A percentile compares a stretch with the other conserved stretches of the same genome.
Conservation (phyloP, 2,888 invertebrate species). For the Netelia fuscicornis region DNA sequence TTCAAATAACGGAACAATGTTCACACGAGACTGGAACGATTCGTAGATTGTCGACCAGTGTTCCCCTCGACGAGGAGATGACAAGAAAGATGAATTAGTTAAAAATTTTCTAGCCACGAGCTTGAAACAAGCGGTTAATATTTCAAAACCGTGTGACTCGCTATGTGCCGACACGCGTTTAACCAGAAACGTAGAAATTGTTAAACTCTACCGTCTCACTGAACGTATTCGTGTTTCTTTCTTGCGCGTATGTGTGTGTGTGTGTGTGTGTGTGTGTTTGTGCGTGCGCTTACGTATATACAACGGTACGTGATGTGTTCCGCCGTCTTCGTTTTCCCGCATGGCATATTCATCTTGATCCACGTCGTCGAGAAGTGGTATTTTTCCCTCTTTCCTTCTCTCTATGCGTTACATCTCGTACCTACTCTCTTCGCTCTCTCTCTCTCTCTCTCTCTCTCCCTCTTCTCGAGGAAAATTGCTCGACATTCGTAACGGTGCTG, state of each 20-base stretch:
- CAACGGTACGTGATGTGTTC: constrained; percentile 28
- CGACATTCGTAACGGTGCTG: constrained; percentile 64
- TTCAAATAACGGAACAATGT: too few relatives aligned
- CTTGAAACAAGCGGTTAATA: too few relatives aligned
- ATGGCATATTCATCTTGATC: constrained; percentile 10
- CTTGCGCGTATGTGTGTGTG: too few relatives aligned
- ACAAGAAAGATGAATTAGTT: too few relatives aligned
- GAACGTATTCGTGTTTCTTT: too few relatives aligned
- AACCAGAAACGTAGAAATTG: constrained; percentile 49
- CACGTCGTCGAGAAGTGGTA: constrained; percentile 10
- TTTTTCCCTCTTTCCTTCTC: neutral
- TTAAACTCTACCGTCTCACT: neutral
- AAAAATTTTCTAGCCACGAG: too few relatives aligned
- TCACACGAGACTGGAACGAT: too few relatives aligned
- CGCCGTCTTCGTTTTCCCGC: constrained; percentile 3
- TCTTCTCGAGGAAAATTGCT: constrained; percentile 43
- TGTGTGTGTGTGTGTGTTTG: too few relatives aligned
- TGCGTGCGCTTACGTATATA: too few relatives aligned
- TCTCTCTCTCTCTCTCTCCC: too few relatives aligned
- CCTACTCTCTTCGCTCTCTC: neutral
- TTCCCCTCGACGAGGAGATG: too few relatives aligned
- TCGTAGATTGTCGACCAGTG: too few relatives aligned
- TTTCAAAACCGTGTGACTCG: neutral
- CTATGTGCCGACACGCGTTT: constrained; percentile 17
- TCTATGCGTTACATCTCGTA: neutral